These are phyloP conservation scores for Leptinotarsa rubiginosa DNA, from an alignment of 2,888 invertebrate genomes.

Conservation along the genomic window DNA sequence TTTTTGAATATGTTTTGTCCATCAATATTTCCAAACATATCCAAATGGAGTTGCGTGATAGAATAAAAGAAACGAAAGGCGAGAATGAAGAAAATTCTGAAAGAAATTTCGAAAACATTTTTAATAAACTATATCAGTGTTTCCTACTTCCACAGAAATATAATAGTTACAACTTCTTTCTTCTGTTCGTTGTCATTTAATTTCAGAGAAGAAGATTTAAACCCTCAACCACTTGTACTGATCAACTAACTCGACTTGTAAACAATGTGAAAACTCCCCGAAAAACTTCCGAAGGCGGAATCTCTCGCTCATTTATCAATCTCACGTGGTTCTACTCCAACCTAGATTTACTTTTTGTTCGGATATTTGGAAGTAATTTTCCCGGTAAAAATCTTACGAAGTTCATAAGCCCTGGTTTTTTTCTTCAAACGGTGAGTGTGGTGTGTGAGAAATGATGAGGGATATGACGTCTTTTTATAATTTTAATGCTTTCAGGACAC, in stretches of 20 bases:
- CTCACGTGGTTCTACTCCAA: slow-evolving; percentile 36
- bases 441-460: not conserved
- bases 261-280: slow-evolving; percentile 30
- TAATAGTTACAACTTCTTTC: not conserved
- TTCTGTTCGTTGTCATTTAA: slow-evolving; percentile 14
- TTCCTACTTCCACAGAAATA: not conserved
- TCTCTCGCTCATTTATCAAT: slow-evolving; percentile 42
- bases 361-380: slow-evolving; percentile 22
- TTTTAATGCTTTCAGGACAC: not conserved
- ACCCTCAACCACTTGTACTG: slow-evolving; percentile 29
- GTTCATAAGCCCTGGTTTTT: not conserved
- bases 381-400: slow-evolving; percentile 13
- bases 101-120: too few relatives aligned
- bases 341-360: slow-evolving; percentile 25
- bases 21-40: too few relatives aligned
- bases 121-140: not conserved
- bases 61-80: too few relatives aligned
- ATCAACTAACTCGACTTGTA: slow-evolving; percentile 25
- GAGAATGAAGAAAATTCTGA: too few relatives aligned
- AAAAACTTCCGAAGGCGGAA: slow-evolving; percentile 38
- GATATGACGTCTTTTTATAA: not conserved
- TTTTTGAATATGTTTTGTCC: too few relatives aligned
- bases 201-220: slow-evolving; percentile 29
- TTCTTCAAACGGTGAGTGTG: not conserved
- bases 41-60: too few relatives aligned